Base-by-base conservation (phyloP, 2,113 vertebrate genomes). In the Hemibagrus wyckioides region DNA sequence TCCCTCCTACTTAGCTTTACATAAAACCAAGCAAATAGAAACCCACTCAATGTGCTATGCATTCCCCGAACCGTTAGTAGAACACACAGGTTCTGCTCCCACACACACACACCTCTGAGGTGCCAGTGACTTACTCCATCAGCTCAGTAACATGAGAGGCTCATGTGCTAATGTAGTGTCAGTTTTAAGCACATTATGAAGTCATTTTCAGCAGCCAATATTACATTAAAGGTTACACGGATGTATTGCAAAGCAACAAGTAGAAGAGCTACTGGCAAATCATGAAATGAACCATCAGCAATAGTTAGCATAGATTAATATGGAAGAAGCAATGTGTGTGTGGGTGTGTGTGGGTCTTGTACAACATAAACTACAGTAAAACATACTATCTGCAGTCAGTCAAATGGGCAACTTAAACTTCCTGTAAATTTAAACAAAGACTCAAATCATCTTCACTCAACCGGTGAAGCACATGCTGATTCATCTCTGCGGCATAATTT, bases 1-100 rank as follows among this genome's bases (percentile, higher is more conserved):
- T 80, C 75, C 89, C 92, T 92, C 93, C 94, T 90, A 94, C 94
- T 89, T 84, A 88, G 79, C 83, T 94, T 94, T 94, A 94, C 93
- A 93, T 95, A 93, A 94, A 94, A 91, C 91, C 84, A 82, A 65
- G 85, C 86, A 23, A 86, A 88, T 33, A 88, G n/a, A 89, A 87
- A 87, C 94, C 94, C 91, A 93, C 93, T 90, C 92, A 50, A 30
- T 84, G 69, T 14, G 41, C 77, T 57, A 84, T 30, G 52, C 76
- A 59, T 69, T 69, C 67, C 48, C 59, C 14, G 75, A 36, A 73
- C 86, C 36, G 80, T 86, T 75, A 84, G 83, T 87, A 80, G 73
- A 63, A 77, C 81, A 57, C 57, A 85, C 75, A 28, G 54, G 80
- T 63, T 86, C 86, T 83, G 57, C 73, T 77, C 48, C 67, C 80